Evolutionary conservation across 2,888 invertebrate species (phyloP).

Genomic region (Cryptocheilus praepositus): DNA sequence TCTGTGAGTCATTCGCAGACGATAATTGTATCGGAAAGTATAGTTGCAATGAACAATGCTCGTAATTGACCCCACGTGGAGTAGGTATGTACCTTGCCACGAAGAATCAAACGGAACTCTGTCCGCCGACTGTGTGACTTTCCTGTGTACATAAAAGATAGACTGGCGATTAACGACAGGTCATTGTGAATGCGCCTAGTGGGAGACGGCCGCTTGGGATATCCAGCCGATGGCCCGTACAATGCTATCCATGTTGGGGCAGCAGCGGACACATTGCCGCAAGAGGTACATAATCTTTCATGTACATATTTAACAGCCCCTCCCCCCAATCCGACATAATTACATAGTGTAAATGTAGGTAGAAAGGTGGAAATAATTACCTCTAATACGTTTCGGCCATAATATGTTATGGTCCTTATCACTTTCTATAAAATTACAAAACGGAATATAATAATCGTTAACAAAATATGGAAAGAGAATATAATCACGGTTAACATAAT

Average conservation of each 20-base stretch:
- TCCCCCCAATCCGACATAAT: no score
- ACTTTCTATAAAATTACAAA: no score
- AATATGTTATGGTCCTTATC: no score
- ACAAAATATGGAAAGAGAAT: no score
- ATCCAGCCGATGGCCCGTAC: slow-evolving; percentile 85
- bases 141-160: slow-evolving; percentile 52
- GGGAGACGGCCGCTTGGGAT: slow-evolving; percentile 92
- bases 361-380: no score
- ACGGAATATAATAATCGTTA: no score
- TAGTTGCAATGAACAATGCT: slow-evolving; percentile 38
- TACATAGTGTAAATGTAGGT: no score
- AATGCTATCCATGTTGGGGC: slow-evolving; percentile 97
- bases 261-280: slow-evolving; percentile 87
- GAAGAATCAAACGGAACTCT: slow-evolving; percentile 51
- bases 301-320: no score
- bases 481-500: no score
- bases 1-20: not conserved
- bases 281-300: slow-evolving; percentile 78
- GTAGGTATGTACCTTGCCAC: slow-evolving; percentile 55
- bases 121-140: slow-evolving; percentile 50
- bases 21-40: slow-evolving; percentile 4
- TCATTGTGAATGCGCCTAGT: slow-evolving; percentile 75
- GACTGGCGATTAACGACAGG: slow-evolving; percentile 58
- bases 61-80: slow-evolving; percentile 48
- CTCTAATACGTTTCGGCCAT: no score